phyloP scores from a whole-genome alignment of 2,113 vertebrate species.

The Fregetta grallaria region DNA sequence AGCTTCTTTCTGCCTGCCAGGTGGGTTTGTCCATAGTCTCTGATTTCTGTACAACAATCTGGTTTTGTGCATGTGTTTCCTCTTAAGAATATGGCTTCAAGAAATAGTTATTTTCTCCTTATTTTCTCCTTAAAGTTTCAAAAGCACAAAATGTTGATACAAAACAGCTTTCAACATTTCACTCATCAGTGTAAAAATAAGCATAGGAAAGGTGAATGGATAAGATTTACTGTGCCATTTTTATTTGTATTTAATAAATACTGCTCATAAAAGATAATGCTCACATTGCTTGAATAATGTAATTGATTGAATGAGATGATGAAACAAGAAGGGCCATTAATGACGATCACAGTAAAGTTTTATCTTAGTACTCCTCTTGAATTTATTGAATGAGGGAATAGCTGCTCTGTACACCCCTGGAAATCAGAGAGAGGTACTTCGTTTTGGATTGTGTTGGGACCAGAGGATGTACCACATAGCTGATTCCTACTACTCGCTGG shows the following conservation, averaged over 20 bases:
- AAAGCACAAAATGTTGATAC: background rate
- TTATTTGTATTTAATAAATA: constrained; percentile 47
- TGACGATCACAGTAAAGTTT: background rate
- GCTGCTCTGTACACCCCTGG: background rate
- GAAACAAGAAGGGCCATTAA: constrained; percentile 27
- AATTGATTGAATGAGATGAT: constrained; percentile 20
- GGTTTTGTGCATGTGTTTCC: background rate
- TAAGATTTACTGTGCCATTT: constrained; percentile 1
- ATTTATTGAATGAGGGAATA: background rate
- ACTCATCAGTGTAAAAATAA: background rate
- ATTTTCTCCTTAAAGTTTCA: constrained; percentile 17
- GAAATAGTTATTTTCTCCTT: background rate
- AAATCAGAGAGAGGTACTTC: background rate
- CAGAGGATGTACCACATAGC: background rate
- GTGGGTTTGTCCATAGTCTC: background rate
- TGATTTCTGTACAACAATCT: background rate
- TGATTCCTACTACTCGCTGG: background rate
- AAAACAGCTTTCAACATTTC: constrained; percentile 1
- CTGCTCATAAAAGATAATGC: constrained; percentile 7
- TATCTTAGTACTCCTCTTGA: background rate
- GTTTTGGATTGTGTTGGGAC: background rate
- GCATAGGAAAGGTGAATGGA: background rate
- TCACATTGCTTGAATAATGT: constrained; percentile 16
- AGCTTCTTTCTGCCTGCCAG: constrained; percentile 9
- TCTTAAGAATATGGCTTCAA: background rate